phyloP scores from a whole-genome alignment of 2,113 vertebrate species.

The Tamias sibiricus region DNA sequence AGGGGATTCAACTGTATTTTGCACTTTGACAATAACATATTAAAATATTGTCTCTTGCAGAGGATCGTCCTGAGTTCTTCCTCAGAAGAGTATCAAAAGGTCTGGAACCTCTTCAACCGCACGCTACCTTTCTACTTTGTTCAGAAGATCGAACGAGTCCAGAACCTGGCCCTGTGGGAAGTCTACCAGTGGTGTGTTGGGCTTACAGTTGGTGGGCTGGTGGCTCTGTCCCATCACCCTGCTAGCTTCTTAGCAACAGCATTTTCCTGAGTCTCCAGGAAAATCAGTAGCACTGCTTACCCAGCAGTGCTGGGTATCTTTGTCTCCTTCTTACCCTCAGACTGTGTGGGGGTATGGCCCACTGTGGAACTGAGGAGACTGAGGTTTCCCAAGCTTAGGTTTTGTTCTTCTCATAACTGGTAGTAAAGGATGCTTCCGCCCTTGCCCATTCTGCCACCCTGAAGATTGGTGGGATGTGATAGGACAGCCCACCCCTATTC shows the following conservation, averaged over 20 bases:
- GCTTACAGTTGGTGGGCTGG: neutral
- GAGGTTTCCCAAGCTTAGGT: neutral
- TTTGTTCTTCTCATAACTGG: neutral
- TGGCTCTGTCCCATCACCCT: neutral
- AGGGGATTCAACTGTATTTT: neutral
- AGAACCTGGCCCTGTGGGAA: conserved; percentile 91
- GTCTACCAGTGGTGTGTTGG: conserved; percentile 89
- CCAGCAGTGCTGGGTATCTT: neutral
- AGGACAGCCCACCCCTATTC: neutral
- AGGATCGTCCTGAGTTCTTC: conserved; percentile 80
- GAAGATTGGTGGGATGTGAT: neutral
- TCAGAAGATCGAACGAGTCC: conserved; percentile 88
- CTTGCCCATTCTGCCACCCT: neutral
- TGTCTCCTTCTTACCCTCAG: neutral
- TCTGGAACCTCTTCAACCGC: conserved; percentile 84
- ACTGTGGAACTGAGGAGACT: neutral
- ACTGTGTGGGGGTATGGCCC: neutral
- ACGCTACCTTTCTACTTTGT: conserved; percentile 85
- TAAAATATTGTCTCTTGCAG: conserved; percentile 76
- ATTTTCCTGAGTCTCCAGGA: neutral
- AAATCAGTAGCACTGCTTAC: neutral
- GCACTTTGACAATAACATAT: neutral
- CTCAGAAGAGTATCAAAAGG: conserved; percentile 81
- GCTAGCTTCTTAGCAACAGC: neutral
- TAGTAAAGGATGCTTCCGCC: neutral